Base-by-base conservation (phyloP, 2,113 vertebrate species). In the Theristicus caerulescens region DNA sequence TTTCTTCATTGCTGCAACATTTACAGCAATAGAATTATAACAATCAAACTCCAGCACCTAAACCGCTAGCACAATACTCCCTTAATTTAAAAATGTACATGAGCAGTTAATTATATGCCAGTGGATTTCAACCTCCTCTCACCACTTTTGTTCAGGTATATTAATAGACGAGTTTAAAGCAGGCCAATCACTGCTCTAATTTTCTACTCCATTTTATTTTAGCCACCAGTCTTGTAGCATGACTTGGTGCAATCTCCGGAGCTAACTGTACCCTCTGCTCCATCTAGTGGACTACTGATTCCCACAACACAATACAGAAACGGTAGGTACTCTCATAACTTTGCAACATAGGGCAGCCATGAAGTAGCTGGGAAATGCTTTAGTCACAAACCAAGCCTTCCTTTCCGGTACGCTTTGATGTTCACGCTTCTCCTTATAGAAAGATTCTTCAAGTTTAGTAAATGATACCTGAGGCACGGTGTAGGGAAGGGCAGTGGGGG, bases 241-340 rank as follows among this genome's bases (percentile, higher is more conserved):
- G 19, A 51, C n/a, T 13, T 0, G 2, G n/a, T 29, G 70, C 55
- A 31, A 38, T 2, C 38, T 66, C 59, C n/a, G 2, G 32, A 85
- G 67, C 36, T 40, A 27, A 40, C 73, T 36, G 65, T 29, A 66
- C 14, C 31, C 90, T 54, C 89, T 94, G 86, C 97, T 95, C 97
- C 97, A 96, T 86, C 97, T 97, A 97, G 97, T 79, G 97, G 95
- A 42, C 70, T 71, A 9, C 31, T 6, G 17, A n/a, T n/a, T 62
- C 52, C 78, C 64, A 44, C 8, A 58, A 8, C 32, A 46, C 16
- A 9, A 6, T 4, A 7, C 26, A 25, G 20, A 11, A 61, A 22
- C 26, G 21, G 67, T 51, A 31, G 26, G 5, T 5, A 12, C 20
- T 10, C 40, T 4, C 25, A 2, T 8, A 27, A 66, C 42, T 19